phyloP scores from a whole-genome alignment of 1,140 invertebrate species.

The Lordiphosa mommai region DNA sequence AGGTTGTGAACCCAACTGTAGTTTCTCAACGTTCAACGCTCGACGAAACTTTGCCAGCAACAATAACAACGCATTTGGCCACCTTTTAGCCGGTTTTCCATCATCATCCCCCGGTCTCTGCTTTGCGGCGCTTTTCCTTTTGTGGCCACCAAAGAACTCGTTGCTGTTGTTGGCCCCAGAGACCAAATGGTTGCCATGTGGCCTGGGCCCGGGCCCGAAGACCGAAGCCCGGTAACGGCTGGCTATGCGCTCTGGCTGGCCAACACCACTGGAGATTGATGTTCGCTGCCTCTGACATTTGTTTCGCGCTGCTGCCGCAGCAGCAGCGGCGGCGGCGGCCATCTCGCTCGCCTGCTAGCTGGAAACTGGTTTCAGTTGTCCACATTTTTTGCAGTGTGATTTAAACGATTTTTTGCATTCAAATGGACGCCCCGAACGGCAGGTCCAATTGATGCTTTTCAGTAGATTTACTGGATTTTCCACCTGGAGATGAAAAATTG shows the following conservation, averaged over 20 bases:
- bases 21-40: slow-evolving; percentile 42
- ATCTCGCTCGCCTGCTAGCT: slow-evolving; percentile 39
- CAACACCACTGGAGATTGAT: slow-evolving; percentile 67
- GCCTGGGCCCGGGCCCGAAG: slow-evolving; percentile 5
- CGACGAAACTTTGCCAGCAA: slow-evolving; percentile 24
- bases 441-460: slow-evolving; percentile 23
- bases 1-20: slow-evolving; percentile 74
- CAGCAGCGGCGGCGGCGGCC: slow-evolving; percentile 16
- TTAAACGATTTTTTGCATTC: slow-evolving; percentile 65
- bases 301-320: slow-evolving; percentile 48
- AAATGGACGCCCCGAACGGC: slow-evolving; percentile 33
- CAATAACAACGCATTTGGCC: slow-evolving; percentile 55
- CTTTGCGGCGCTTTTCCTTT: slow-evolving; percentile 58
- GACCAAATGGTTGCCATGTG: slow-evolving; percentile 31
- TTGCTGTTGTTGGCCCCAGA: slow-evolving; percentile 36
- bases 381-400: slow-evolving; percentile 66
- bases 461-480: slow-evolving; percentile 61
- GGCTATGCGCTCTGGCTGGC: slow-evolving; percentile 15
- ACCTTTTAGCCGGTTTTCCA: slow-evolving; percentile 60
- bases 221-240: slow-evolving; percentile 8
- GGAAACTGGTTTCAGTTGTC: slow-evolving; percentile 50
- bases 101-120: slow-evolving; percentile 8
- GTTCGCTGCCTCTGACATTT: slow-evolving; percentile 75
- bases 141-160: slow-evolving; percentile 75
- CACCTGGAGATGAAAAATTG: slow-evolving; percentile 60